Evolutionary conservation across 2,888 invertebrate genomes (phyloP).

Genomic region (Tanypteryx hageni): DNA sequence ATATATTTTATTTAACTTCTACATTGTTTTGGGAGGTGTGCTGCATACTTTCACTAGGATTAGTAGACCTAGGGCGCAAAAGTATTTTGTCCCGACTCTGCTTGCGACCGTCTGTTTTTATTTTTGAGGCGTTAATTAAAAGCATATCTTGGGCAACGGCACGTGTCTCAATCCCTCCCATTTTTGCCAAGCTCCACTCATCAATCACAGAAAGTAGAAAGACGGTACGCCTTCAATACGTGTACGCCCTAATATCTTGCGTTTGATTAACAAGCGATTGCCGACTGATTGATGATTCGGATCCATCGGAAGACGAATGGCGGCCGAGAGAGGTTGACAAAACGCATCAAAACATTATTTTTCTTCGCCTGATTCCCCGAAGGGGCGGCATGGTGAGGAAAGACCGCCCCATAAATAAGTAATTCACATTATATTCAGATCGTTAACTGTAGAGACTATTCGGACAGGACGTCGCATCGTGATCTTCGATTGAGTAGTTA

Average conservation of each 20-base stretch:
- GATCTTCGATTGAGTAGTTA: too few species aligned
- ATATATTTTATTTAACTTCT: too few species aligned
- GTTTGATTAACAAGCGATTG: constrained; percentile 52
- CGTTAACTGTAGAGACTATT: too few species aligned
- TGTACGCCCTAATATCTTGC: constrained; percentile 42
- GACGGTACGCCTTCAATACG: constrained; percentile 1
- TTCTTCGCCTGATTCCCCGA: background rate
- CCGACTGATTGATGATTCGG: constrained; percentile 55
- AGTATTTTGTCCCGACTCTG: too few species aligned
- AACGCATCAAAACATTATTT: constrained; percentile 60
- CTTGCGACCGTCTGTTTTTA: background rate
- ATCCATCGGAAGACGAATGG: constrained; percentile 47
- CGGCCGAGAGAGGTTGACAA: constrained; percentile 11
- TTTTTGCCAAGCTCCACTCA: constrained; percentile 1
- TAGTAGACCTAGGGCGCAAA: too few species aligned
- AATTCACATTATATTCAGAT: too few species aligned
- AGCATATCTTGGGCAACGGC: background rate
- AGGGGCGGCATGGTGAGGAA: background rate
- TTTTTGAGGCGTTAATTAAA: background rate
- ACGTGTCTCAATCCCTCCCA: background rate
- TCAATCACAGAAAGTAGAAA: constrained; percentile 29
- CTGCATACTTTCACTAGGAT: too few species aligned
- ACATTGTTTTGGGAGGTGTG: too few species aligned
- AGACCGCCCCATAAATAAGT: too few species aligned
- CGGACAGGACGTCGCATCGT: too few species aligned